Evolutionary conservation across 2,797 vertebrate genomes (phyloP).

Genomic region (Gallinago nigripennis): DNA sequence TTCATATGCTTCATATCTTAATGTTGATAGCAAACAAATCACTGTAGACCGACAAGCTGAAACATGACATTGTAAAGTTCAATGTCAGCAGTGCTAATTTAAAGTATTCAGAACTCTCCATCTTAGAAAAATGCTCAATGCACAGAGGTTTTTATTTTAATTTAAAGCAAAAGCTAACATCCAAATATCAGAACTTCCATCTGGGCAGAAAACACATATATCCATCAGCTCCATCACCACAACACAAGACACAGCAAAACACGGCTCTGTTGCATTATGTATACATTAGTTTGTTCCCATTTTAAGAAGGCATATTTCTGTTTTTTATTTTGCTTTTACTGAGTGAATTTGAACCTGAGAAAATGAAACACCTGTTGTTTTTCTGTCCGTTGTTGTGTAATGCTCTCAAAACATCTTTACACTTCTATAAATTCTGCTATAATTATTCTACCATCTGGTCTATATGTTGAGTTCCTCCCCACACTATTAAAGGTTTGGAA

Average conservation of each 20-base stretch:
- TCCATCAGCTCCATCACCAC: not conserved
- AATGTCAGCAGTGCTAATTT: not conserved
- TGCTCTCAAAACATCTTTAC: not conserved
- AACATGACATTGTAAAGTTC: not conserved
- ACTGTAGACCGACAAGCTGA: not conserved
- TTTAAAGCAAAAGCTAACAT: not conserved
- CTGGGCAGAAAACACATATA: not conserved
- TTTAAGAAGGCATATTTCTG: not conserved
- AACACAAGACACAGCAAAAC: not conserved
- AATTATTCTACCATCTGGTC: conserved; percentile 29
- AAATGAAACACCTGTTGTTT: conserved; percentile 25
- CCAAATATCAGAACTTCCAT: not conserved
- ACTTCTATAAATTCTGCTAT: not conserved
- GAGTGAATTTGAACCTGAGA: not conserved
- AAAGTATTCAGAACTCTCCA: not conserved
- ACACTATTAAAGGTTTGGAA: not conserved
- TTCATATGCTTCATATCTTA: not conserved
- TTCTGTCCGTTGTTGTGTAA: not conserved
- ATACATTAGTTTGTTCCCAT: not conserved
- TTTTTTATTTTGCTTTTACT: not conserved
- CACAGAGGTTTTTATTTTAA: not conserved
- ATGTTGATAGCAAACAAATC: not conserved
- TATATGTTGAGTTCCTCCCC: not conserved
- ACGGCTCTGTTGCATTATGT: not conserved
- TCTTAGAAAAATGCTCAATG: not conserved